Percentiles rank a stretch among this genome's conserved stretches.
Conservation (phyloP, 2,888 invertebrate species). For the Hipparchia semele region DNA sequence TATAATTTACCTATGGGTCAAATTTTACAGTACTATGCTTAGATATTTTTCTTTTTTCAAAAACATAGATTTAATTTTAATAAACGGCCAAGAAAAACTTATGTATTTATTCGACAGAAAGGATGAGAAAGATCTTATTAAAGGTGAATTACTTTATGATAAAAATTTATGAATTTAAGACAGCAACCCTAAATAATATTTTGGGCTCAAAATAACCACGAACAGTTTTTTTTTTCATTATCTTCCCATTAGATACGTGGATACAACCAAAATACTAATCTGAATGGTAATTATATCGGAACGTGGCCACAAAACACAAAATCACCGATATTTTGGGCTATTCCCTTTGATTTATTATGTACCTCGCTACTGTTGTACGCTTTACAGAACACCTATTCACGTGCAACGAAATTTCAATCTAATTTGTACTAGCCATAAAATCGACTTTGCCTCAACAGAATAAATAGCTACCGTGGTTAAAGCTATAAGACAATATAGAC, state of each 20-base stretch:
- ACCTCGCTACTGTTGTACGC: slow-evolving; percentile 45
- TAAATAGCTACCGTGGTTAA: slow-evolving; percentile 1
- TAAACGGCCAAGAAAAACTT: too few relatives aligned
- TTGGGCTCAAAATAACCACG: slow-evolving; percentile 8
- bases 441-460: background rate
- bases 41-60: too few relatives aligned
- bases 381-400: slow-evolving; percentile 2
- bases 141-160: background rate
- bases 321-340: slow-evolving; percentile 66
- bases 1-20: too few relatives aligned
- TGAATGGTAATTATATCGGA: slow-evolving; percentile 36
- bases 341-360: slow-evolving; percentile 64
- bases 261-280: slow-evolving; percentile 34
- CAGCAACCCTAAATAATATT: background rate
- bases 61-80: too few relatives aligned
- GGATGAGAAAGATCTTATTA: too few relatives aligned
- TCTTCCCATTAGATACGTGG: slow-evolving; percentile 22
- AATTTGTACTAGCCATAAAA: background rate
- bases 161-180: background rate
- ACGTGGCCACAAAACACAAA: slow-evolving; percentile 52
- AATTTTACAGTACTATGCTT: too few relatives aligned
- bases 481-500: background rate
- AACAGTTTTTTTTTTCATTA: slow-evolving; percentile 21
- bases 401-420: background rate
- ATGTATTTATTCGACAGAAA: too few relatives aligned